These are phyloP conservation scores for Drosophila parvula DNA, from an alignment of 1,140 invertebrate species.

Conservation along the genomic window DNA sequence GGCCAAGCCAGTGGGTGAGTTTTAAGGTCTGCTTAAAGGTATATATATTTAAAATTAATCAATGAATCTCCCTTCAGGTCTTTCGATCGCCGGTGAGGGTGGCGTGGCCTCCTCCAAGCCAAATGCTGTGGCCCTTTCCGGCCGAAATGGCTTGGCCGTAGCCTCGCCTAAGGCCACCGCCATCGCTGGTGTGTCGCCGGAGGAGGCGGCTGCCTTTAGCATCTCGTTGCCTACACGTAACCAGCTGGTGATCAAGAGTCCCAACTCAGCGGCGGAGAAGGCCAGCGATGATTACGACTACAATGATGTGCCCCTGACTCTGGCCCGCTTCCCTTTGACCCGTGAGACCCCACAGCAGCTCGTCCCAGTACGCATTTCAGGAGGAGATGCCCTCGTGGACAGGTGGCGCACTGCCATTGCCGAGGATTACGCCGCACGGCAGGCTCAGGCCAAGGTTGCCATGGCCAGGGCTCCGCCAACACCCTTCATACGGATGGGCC, in stretches of 20 bases:
- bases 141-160: slow-evolving; percentile 87
- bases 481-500: slow-evolving; percentile 52
- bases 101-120: slow-evolving; percentile 89
- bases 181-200: slow-evolving; percentile 88
- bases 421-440: slow-evolving; percentile 69
- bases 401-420: slow-evolving; percentile 77
- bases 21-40: slow-evolving; percentile 24
- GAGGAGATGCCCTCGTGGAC: slow-evolving; percentile 53
- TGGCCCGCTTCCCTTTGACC: slow-evolving; percentile 48
- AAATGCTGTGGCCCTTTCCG: slow-evolving; percentile 88
- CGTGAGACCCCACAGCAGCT: slow-evolving; percentile 51
- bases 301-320: slow-evolving; percentile 42
- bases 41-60: neutral
- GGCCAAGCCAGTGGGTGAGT: slow-evolving; percentile 88
- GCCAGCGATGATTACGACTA: slow-evolving; percentile 74
- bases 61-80: slow-evolving; percentile 69
- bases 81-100: slow-evolving; percentile 87
- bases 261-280: slow-evolving; percentile 60
- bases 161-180: slow-evolving; percentile 88
- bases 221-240: slow-evolving; percentile 75
- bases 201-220: slow-evolving; percentile 84
- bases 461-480: slow-evolving; percentile 24
- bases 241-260: slow-evolving; percentile 75
- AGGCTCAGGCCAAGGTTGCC: slow-evolving; percentile 36
- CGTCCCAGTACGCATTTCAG: slow-evolving; percentile 29